Evolutionary conservation across 2,113 vertebrate species (phyloP).

Genomic region (Corvus moneduloides): DNA sequence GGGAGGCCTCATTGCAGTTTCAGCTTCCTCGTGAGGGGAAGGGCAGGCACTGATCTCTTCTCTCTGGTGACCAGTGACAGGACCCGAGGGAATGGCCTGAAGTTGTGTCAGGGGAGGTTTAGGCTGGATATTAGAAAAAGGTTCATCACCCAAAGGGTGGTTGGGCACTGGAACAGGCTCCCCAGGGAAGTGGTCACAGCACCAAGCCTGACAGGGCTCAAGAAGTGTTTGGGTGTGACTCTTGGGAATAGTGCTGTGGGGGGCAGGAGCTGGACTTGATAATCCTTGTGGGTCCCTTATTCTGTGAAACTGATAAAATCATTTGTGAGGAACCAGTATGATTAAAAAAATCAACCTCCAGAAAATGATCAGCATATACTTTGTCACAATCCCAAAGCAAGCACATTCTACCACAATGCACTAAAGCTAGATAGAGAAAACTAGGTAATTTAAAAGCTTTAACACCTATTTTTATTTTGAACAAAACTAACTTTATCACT

Average conservation of each 20-base stretch:
- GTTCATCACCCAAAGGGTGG: not conserved
- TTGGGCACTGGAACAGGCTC: not conserved
- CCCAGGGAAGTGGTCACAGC: not conserved
- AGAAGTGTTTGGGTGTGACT: not conserved
- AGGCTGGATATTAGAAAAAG: not conserved
- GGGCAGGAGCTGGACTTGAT: not conserved
- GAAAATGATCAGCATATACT: not conserved
- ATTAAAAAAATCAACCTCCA: not conserved
- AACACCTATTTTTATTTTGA: not conserved
- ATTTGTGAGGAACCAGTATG: not conserved
- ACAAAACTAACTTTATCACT: not conserved
- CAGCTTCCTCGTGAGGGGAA: accelerated
- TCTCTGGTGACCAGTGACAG: not conserved
- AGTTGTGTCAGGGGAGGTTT: not conserved
- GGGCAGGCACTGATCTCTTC: accelerated
- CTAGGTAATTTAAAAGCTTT: not conserved
- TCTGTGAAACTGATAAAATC: not conserved
- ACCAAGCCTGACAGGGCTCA: not conserved
- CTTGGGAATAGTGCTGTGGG: not conserved
- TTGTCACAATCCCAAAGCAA: not conserved
- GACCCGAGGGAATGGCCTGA: not conserved
- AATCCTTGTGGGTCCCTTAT: not conserved
- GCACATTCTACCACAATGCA: not conserved
- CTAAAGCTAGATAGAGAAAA: not conserved
- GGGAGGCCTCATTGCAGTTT: accelerated